Evolutionary conservation across 1,140 invertebrate species (phyloP), one percentile per base, ranked within the genome.

Genomic region (Bombus waltoni): DNA sequence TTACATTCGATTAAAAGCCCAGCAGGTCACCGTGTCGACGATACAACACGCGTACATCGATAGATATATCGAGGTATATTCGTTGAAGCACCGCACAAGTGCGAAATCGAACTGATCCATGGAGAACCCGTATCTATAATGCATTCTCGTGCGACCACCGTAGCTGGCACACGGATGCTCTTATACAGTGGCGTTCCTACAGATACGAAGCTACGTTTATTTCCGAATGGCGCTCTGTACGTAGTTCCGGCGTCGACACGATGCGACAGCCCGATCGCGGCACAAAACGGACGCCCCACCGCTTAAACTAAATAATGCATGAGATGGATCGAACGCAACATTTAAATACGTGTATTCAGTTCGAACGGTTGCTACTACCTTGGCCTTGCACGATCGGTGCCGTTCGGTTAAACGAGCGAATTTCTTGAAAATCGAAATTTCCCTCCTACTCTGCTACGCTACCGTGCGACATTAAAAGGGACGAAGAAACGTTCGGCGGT

Each of bases 241-340:
- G 74, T 88, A 91, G 89, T 91, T 91, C 90, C 90, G 90, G 90
- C 90, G 89, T 91, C 90, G 90, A 91, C 90, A 89, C 90, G 88
- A 88, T 75, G 90, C 90, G 90, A 91, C 90, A 91, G 88, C 71
- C 88, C 81, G 90, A 91, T 90, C 90, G 88, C 81, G 81, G 87
- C 90, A 81, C 88, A 90, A 91, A 90, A 90, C 88, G 91, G 80
- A 90, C 91, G 90, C 88, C 87, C 86, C 89, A 81, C 83, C 91
- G 79, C 71, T 86, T 88, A 89, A 90, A 89, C 92, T 93, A 93
- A 93, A 93, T 93, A 93, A 93, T 93, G 93, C 92, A 93, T 93
- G 91, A 93, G 92, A 42, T 65, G 87, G 91, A 91, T 92, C 91
- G 92, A 91, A 92, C 89, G 91, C 88, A 87, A 92, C 92, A 92